Percentiles rank a stretch among this genome's conserved stretches.
phyloP scores from a whole-genome alignment of 1,140 invertebrate genomes.

The Macrosteles quadrilineatus region DNA sequence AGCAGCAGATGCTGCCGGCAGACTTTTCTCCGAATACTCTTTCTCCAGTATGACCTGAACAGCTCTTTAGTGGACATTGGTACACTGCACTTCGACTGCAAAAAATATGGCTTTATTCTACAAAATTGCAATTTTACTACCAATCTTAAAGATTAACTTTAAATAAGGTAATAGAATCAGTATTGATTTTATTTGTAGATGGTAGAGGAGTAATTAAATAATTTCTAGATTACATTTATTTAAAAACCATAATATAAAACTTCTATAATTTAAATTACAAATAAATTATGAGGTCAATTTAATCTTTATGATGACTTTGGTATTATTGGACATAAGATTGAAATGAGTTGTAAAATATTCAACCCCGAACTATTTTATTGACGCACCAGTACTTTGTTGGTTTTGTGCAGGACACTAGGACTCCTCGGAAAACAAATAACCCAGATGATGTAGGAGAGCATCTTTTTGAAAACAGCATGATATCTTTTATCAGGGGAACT shows the following conservation, averaged over 20 bases:
- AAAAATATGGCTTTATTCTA: not conserved
- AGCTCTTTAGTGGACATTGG: constrained; percentile 23
- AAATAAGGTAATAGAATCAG: too few species aligned
- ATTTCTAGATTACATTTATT: too few species aligned
- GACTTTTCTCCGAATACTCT: not conserved
- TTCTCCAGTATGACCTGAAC: not conserved
- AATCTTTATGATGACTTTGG: too few species aligned
- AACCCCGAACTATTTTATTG: too few species aligned
- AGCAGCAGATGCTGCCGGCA: not conserved
- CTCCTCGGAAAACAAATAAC: constrained; percentile 29
- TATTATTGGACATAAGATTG: too few species aligned
- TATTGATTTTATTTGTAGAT: too few species aligned
- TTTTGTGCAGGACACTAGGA: constrained; percentile 31
- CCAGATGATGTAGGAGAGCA: not conserved
- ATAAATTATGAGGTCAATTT: too few species aligned
- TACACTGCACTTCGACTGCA: constrained; percentile 33
- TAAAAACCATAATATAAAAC: too few species aligned
- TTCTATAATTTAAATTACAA: too few species aligned
- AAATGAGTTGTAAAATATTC: too few species aligned
- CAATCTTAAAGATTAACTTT: not conserved
- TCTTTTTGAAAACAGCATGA: not conserved
- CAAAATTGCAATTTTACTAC: not conserved
- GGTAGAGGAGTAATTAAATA: too few species aligned
- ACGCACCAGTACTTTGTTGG: constrained; percentile 35
- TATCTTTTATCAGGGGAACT: constrained; percentile 1